Evolutionary conservation across 2,797 vertebrate species (phyloP).

Genomic region (Acrocephalus scirpaceus): DNA sequence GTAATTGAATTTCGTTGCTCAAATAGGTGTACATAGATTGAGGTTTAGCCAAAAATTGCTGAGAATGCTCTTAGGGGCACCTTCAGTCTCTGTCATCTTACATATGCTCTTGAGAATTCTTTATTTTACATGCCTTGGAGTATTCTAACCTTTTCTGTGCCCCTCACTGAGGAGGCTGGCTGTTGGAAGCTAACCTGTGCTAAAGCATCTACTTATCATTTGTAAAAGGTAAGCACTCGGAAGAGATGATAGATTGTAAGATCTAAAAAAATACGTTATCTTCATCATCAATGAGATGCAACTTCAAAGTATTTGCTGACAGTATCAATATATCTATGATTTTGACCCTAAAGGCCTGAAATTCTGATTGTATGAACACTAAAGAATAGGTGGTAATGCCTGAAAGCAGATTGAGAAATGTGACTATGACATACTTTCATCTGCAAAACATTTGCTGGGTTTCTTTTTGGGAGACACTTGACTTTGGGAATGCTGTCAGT

Average conservation of each 20-base stretch:
- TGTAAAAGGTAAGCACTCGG: not conserved
- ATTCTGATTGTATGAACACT: slow-evolving; percentile 9
- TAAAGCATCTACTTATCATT: not conserved
- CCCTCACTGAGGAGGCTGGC: not conserved
- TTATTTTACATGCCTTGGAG: not conserved
- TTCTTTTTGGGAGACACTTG: slow-evolving; percentile 17
- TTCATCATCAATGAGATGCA: not conserved
- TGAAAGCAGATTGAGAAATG: slow-evolving; percentile 19
- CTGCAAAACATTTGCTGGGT: slow-evolving; percentile 40
- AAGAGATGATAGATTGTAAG: not conserved
- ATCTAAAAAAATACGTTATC: not conserved
- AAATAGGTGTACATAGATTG: not conserved
- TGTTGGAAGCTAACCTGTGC: not conserved
- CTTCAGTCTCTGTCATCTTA: not conserved
- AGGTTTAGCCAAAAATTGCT: not conserved
- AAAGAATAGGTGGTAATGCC: not conserved
- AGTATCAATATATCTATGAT: not conserved
- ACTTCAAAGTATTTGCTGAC: not conserved
- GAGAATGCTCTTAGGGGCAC: not conserved
- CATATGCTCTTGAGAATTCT: not conserved
- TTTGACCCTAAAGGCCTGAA: not conserved
- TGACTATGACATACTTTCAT: slow-evolving; percentile 47
- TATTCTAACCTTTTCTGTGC: not conserved
- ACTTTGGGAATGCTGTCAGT: not conserved
- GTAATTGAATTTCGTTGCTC: not conserved